Evolutionary conservation across 2,888 invertebrate genomes (phyloP).

Genomic region (Seira ritae): DNA sequence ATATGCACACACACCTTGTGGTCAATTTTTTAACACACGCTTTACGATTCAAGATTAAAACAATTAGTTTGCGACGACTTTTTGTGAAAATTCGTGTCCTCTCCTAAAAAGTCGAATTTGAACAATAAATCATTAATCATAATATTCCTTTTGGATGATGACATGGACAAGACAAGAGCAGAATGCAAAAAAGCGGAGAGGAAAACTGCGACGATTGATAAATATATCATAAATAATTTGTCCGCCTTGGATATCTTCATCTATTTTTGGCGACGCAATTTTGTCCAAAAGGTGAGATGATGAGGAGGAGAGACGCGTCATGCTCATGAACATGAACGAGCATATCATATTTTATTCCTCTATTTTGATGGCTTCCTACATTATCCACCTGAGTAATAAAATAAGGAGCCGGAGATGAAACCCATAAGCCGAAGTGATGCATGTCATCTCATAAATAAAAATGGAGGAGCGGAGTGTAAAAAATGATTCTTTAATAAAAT

Average conservation of each 20-base stretch:
- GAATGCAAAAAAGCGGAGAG: neutral
- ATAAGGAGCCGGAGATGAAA: neutral
- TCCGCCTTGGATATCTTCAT: too few relatives aligned
- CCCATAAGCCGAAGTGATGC: neutral
- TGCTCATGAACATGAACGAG: neutral
- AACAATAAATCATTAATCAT: constrained; percentile 19
- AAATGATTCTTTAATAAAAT: constrained; percentile 27
- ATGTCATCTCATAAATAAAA: neutral
- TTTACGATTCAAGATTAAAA: neutral
- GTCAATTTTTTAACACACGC: constrained; percentile 7
- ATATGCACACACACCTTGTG: neutral
- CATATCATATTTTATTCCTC: neutral
- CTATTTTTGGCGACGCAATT: too few relatives aligned
- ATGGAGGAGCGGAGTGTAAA: neutral
- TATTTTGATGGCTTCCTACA: constrained; percentile 26
- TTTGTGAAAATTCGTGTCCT: neutral
- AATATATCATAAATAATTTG: too few relatives aligned
- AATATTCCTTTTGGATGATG: neutral
- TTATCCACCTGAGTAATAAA: neutral
- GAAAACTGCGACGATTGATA: neutral
- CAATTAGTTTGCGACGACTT: constrained; percentile 22
- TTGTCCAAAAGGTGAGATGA: too few relatives aligned
- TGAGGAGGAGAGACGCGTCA: too few relatives aligned
- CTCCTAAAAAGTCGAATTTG: constrained; percentile 39
- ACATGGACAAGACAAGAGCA: neutral